Conservation (phyloP, 2,888 invertebrate genomes). For the Drosophila eohydei region DNA sequence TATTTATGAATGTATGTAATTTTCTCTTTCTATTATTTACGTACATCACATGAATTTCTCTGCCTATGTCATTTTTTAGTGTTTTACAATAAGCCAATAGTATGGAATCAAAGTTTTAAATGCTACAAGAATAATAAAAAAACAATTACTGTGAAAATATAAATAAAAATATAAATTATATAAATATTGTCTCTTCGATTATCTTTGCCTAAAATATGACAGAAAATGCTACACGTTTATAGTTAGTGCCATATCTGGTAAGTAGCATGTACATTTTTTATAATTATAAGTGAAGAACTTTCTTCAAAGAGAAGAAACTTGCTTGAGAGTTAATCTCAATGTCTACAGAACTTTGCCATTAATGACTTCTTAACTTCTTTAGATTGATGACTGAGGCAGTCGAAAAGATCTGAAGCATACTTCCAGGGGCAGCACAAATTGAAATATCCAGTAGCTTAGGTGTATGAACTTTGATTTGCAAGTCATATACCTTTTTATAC, state of each 20-base stretch:
- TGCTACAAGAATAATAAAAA: conserved; percentile 40
- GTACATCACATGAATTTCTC: conserved; percentile 65
- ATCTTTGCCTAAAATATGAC: not conserved
- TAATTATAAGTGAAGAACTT: no score
- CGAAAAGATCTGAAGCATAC: not conserved
- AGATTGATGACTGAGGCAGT: not conserved
- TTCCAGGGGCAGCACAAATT: not conserved
- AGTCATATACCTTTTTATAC: not conserved
- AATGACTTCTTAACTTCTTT: not conserved
- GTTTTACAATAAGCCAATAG: conserved; percentile 59
- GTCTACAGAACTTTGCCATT: no score
- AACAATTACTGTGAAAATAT: conserved; percentile 62
- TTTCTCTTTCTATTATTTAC: conserved; percentile 50
- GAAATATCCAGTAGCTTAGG: not conserved
- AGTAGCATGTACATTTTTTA: no score
- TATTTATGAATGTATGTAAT: conserved; percentile 66
- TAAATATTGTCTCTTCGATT: not conserved
- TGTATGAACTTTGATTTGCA: not conserved
- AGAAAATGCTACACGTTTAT: no score
- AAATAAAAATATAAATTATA: conserved; percentile 49
- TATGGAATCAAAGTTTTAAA: conserved; percentile 62
- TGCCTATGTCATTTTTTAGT: conserved; percentile 64
- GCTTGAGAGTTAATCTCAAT: no score
- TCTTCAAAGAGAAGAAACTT: no score
- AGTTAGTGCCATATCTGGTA: no score